These are phyloP conservation scores for Falco cherrug DNA, from an alignment of 2,797 vertebrate species.

Conservation along the genomic window DNA sequence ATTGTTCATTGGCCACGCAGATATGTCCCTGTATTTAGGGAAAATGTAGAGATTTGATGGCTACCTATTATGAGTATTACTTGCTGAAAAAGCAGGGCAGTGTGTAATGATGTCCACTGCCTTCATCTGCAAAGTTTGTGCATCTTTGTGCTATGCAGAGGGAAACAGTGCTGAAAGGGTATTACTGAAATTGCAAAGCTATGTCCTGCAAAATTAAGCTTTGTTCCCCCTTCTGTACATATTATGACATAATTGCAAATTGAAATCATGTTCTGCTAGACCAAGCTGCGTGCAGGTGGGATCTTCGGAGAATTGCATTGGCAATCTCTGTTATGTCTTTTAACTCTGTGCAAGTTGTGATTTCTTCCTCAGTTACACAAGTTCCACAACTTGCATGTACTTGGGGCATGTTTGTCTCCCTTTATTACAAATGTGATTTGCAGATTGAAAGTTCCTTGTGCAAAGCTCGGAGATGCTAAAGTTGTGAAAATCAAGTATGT, in stretches of 20 bases:
- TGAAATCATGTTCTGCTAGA: neutral
- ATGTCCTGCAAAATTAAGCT: neutral
- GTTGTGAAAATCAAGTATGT: neutral
- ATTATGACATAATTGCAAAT: neutral
- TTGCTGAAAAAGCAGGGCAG: neutral
- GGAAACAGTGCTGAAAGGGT: neutral
- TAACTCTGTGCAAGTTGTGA: neutral
- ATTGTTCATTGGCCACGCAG: neutral
- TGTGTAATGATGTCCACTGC: neutral
- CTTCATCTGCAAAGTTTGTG: neutral
- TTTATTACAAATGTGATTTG: neutral
- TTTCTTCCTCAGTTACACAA: neutral
- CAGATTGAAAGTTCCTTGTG: neutral
- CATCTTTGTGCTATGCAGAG: neutral
- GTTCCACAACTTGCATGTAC: neutral
- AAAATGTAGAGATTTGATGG: neutral
- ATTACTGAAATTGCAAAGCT: neutral
- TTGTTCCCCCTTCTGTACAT: neutral
- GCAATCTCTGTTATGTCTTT: neutral
- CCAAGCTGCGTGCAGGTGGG: neutral
- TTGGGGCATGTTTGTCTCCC: neutral
- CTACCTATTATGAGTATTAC: neutral
- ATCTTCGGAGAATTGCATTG: neutral
- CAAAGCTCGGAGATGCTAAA: neutral
- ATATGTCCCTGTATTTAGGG: neutral